A percentile compares a stretch with the other conserved stretches of the same genome.
Evolutionary conservation across 2,113 vertebrate species (phyloP).

Genomic region (Aptenodytes patagonicus): DNA sequence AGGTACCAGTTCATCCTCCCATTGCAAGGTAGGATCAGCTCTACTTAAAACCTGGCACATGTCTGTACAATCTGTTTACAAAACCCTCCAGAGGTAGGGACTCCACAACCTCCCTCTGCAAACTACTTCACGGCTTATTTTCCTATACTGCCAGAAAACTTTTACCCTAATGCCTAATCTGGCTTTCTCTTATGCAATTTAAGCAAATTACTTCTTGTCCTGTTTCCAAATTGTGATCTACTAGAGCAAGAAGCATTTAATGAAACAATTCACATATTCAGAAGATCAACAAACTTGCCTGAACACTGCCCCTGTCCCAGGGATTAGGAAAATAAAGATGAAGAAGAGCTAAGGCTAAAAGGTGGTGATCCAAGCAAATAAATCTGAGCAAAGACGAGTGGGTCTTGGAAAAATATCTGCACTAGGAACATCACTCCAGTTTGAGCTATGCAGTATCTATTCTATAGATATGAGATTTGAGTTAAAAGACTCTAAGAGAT

Average conservation of each 20-base stretch:
- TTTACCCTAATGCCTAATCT: constrained; percentile 20
- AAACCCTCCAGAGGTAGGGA: background rate
- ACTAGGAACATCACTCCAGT: background rate
- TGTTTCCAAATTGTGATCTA: constrained; percentile 17
- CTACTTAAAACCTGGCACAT: background rate
- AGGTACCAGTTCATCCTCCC: background rate
- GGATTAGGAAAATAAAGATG: background rate
- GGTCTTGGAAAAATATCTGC: background rate
- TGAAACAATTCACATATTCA: constrained; percentile 29
- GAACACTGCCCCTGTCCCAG: background rate
- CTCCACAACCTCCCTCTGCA: background rate
- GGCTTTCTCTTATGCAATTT: constrained; percentile 33
- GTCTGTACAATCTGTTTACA: background rate
- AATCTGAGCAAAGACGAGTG: background rate
- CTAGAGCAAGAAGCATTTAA: constrained; percentile 20
- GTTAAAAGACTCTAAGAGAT: background rate
- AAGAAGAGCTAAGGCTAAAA: constrained; percentile 13
- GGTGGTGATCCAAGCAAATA: background rate
- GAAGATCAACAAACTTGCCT: constrained; percentile 6
- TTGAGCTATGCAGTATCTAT: background rate
- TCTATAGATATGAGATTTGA: background rate
- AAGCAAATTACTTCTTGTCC: constrained; percentile 34
- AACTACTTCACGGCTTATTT: background rate
- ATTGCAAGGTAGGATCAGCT: background rate
- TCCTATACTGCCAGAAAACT: constrained; percentile 22